Evolutionary conservation across 2,888 invertebrate species (phyloP).

Genomic region (Silvanus unidentatus): DNA sequence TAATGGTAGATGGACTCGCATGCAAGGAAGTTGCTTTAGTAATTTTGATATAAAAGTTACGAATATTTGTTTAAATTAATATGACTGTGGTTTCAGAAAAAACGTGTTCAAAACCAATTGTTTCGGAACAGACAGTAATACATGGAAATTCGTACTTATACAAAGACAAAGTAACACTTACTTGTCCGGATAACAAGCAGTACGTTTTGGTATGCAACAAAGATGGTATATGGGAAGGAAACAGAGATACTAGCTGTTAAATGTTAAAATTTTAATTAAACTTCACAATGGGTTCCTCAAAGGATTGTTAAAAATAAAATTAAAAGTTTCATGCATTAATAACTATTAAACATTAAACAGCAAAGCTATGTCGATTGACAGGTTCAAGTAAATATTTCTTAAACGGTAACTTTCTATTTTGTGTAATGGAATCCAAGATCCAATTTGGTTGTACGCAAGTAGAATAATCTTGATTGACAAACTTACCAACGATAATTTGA

Average conservation of each 20-base stretch:
- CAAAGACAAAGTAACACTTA: conserved; percentile 45
- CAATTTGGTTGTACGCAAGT: conserved; percentile 54
- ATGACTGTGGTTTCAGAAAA: conserved; percentile 40
- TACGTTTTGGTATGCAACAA: conserved; percentile 34
- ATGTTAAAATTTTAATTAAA: not conserved
- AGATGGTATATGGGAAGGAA: conserved; percentile 37
- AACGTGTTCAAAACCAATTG: conserved; percentile 49
- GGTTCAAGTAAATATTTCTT: conserved; percentile 35
- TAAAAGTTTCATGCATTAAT: too few relatives aligned
- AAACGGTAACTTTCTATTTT: conserved; percentile 43
- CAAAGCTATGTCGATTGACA: too few relatives aligned
- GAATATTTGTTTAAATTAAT: conserved; percentile 4
- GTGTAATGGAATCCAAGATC: conserved; percentile 59
- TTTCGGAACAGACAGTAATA: conserved; percentile 41
- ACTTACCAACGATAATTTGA: conserved; percentile 51
- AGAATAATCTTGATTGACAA: conserved; percentile 18
- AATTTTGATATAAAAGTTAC: conserved; percentile 24
- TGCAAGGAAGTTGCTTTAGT: conserved; percentile 50
- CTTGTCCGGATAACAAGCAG: conserved; percentile 35
- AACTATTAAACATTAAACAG: too few relatives aligned
- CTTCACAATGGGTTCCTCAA: not conserved
- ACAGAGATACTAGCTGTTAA: conserved; percentile 26
- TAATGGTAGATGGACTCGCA: conserved; percentile 49
- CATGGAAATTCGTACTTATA: conserved; percentile 49
- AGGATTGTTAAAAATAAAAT: too few relatives aligned